Evolutionary conservation across 2,888 invertebrate genomes (phyloP).

Genomic region (Lymantria dispar): DNA sequence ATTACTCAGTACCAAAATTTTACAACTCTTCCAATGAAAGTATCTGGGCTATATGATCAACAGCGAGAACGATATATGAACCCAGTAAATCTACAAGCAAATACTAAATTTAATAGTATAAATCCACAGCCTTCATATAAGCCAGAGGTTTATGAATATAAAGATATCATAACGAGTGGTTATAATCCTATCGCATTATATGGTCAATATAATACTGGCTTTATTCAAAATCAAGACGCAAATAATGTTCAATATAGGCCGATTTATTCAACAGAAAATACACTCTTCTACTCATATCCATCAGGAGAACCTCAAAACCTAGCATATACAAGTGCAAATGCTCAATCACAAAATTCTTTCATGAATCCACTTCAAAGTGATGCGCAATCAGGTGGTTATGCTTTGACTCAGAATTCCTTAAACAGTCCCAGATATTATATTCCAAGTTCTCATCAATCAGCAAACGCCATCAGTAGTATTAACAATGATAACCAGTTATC

Average conservation of each 20-base stretch:
- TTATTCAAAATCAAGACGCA: not conserved
- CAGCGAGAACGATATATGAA: too few species aligned
- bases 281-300: not conserved
- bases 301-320: not conserved
- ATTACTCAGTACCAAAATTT: not conserved
- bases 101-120: too few species aligned
- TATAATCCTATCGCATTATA: not conserved
- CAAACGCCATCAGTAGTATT: not conserved
- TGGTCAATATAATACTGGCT: not conserved
- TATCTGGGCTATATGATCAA: too few species aligned
- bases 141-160: not conserved
- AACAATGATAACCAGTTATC: conserved; percentile 2
- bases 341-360: not conserved
- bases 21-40: not conserved
- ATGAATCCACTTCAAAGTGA: not conserved
- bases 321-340: not conserved
- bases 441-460: conserved; percentile 1
- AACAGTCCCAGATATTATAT: not conserved
- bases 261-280: not conserved
- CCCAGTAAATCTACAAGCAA: too few species aligned
- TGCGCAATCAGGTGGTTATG: not conserved
- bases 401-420: not conserved
- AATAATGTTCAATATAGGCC: not conserved
- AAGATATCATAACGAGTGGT: not conserved
- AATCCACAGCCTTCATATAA: too few species aligned